These are phyloP conservation scores for Harpegnathos saltator DNA, from an alignment of 1,140 invertebrate species.

Conservation along the genomic window DNA sequence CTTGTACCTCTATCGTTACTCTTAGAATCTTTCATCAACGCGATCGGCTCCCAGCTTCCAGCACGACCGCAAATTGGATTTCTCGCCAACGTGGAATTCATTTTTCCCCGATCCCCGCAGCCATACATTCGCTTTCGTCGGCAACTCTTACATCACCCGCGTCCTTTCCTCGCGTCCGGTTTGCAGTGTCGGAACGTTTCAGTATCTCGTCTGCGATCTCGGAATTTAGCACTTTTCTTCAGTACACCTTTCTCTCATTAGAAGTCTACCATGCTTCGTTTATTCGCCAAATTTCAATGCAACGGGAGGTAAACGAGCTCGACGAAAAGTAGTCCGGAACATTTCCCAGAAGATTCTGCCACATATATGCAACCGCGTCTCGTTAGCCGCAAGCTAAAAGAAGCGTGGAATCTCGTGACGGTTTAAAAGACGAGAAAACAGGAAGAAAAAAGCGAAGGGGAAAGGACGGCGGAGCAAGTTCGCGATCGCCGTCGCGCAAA, in stretches of 20 bases:
- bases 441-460: neutral
- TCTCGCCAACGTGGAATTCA: slow-evolving; percentile 55
- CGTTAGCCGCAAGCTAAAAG: slow-evolving; percentile 5
- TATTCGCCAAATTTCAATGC: neutral
- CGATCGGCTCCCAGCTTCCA: slow-evolving; percentile 21
- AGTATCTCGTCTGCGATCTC: neutral
- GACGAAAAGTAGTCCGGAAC: neutral
- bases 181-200: neutral
- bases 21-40: slow-evolving; percentile 42
- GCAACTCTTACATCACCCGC: slow-evolving; percentile 14
- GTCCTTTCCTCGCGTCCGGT: neutral
- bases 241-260: neutral
- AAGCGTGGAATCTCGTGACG: neutral
- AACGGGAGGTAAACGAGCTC: neutral
- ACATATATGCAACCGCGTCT: neutral
- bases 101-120: neutral
- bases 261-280: neutral
- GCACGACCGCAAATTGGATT: slow-evolving; percentile 60
- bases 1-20: slow-evolving; percentile 28
- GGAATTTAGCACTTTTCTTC: too few relatives aligned
- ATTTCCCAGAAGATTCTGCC: slow-evolving; percentile 5
- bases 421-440: slow-evolving; percentile 23
- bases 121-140: slow-evolving; percentile 11
- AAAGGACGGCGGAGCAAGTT: too few relatives aligned
- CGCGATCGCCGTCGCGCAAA: neutral